Evolutionary conservation across 2,888 invertebrate genomes (phyloP), one percentile per base, ranked within the genome.

Genomic region (Bellardia bayeri): DNA sequence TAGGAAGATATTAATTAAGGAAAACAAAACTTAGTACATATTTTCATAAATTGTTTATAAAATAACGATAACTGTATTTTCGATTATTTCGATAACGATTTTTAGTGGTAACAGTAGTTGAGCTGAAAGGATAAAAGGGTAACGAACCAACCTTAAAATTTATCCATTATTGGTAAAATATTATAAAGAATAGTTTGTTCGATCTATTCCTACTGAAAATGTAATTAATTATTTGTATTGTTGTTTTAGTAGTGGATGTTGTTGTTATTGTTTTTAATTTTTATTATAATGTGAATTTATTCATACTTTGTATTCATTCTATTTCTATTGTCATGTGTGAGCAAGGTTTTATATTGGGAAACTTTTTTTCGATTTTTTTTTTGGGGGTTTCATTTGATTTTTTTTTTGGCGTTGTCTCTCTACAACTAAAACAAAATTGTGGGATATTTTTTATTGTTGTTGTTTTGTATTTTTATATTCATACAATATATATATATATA

Each of bases 261-360:
- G 37, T 69, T 72, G 78, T 23, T 76, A 33, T 66, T 76, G 66
- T 71, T 79, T 82, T 79, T 64, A 71, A 56, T 71, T 81, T 68
- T 82, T 81, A 66, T 81, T 80, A 79, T 78, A 85, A 64, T 87
- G 85, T 82, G 87, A 87, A 85, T 87, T 87, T 85, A 85, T 85
- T 82, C 69, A 71, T 64, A 82, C 56, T 85, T 87, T 84, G 84
- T 82, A 64, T 85, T 85, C 82, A 85, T 87, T 87, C 82, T 82
- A 85, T 51, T 42, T 61, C 87, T 82, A 87, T 87, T 87, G 87
- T 87, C 87, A 85, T 85, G 75, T 87, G 82, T 87, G 85, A 71
- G 87, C 87, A 85, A 87, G 87, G 87, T 85, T 87, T 87, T 79
- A 6, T 64, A 80, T 87, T 87, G 82, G 85, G 87, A 87, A 87